Evolutionary conservation across 1,140 invertebrate species (phyloP).

Genomic region (Papilio helenus): DNA sequence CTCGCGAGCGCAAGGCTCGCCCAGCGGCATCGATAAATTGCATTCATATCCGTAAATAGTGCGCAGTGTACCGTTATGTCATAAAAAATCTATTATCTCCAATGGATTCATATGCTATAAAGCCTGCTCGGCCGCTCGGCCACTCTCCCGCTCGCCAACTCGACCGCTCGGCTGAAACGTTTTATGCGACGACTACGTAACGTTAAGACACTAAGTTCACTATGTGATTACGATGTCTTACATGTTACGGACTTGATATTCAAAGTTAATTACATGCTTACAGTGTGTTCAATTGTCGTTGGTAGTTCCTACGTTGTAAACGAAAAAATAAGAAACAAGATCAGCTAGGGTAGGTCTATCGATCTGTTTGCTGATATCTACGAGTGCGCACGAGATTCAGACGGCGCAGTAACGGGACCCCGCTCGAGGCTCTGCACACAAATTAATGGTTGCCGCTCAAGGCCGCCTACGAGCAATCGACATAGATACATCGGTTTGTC

Average conservation of each 20-base stretch:
- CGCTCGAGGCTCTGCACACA: conserved; percentile 73
- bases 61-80: conserved; percentile 40
- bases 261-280: background rate
- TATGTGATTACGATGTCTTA: conserved; percentile 16
- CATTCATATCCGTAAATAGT: conserved; percentile 46
- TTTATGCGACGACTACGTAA: background rate
- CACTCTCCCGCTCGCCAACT: conserved; percentile 1
- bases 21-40: conserved; percentile 42
- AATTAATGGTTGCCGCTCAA: conserved; percentile 79
- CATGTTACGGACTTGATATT: background rate
- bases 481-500: conserved; percentile 79
- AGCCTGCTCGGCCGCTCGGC: conserved; percentile 26
- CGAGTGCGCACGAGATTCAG: conserved; percentile 67
- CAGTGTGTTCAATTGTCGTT: background rate
- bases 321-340: conserved; percentile 33
- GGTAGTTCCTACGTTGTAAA: background rate
- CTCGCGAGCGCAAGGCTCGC: conserved; percentile 33
- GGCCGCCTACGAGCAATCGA: conserved; percentile 79
- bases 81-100: conserved; percentile 43
- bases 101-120: conserved; percentile 38
- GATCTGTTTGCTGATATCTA: conserved; percentile 57
- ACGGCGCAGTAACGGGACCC: conserved; percentile 71
- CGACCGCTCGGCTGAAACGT: conserved; percentile 17
- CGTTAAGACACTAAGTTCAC: conserved; percentile 6
- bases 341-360: conserved; percentile 40